phyloP scores from a whole-genome alignment of 2,113 vertebrate species.

The Bostrychus sinensis region DNA sequence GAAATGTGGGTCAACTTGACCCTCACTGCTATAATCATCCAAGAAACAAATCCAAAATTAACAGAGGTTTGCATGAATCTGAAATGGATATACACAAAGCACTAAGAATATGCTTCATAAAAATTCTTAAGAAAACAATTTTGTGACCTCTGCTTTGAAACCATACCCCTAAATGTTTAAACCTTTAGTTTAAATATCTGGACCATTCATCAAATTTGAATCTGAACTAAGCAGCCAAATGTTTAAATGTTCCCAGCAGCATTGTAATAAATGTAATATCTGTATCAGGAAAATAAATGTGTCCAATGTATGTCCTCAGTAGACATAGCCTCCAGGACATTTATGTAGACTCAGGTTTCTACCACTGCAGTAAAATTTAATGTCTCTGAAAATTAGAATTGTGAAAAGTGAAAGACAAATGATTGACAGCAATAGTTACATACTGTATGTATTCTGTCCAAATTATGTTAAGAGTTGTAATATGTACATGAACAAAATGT shows the following conservation, averaged over 20 bases:
- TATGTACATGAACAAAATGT: too few species aligned
- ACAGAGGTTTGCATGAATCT: slow-evolving; percentile 62
- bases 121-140: slow-evolving; percentile 49
- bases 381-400: not conserved
- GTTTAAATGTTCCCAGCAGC: slow-evolving; percentile 2
- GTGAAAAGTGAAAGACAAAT: not conserved
- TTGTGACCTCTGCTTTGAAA: slow-evolving; percentile 62
- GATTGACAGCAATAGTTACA: not conserved
- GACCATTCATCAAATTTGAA: slow-evolving; percentile 44
- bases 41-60: slow-evolving; percentile 64
- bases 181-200: slow-evolving; percentile 28
- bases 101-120: slow-evolving; percentile 46
- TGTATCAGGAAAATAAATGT: slow-evolving; percentile 6
- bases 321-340: slow-evolving; percentile 14
- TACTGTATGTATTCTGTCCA: not conserved
- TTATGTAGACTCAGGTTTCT: not conserved
- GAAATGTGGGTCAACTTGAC: slow-evolving; percentile 55
- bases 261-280: slow-evolving; percentile 9
- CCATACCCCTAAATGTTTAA: slow-evolving; percentile 40
- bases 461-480: too few species aligned
- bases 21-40: slow-evolving; percentile 40
- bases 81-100: slow-evolving; percentile 70
- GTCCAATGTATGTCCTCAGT: not conserved
- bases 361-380: slow-evolving; percentile 4
- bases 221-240: slow-evolving; percentile 3